Base-by-base conservation (phyloP, 2,888 invertebrate species). In the Torymus auratus region DNA sequence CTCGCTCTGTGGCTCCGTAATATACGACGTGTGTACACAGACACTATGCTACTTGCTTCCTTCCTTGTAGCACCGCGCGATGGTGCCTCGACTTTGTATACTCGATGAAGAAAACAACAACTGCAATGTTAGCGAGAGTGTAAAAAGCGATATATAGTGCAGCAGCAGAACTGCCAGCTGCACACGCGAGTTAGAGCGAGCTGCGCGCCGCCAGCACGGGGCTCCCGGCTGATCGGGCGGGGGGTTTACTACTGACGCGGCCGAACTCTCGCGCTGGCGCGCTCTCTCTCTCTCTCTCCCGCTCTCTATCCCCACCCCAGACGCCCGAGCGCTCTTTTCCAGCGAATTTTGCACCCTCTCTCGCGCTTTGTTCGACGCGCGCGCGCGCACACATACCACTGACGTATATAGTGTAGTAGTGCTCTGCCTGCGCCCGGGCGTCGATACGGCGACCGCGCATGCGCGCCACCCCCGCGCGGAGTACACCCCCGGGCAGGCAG, bases 381-480 rank as follows among this genome's bases (percentile, higher is more conserved):
- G 15, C 28, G 13, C 28, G 3, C 55, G 17, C 23, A 2, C 28
- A 28, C 7, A 28, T 4, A 28, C 7, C 28, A 28, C 28, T 28
- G 28, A 28, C 3, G 28, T 28, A 20, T 28, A 20, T 20, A 20
- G 20, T 2, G 20, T 60, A 55, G 65, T 71, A 17, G 62, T 55
- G 52, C 72, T 28, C 72, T 28, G 28, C 78, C 68, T 76, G 64
- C 82, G 86, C 88, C 90, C 89, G 90, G 90, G 89, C 88, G 88
- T 88, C 88, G 89, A 89, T 88, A 89, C 84, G 58, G 83, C 83
- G 83, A 87, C 84, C 86, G 88, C 90, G 90, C 90, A 85, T 87
- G 90, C 90, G 90, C 90, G 87, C 86, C 87, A 85, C 87, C 88
- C 88, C 88, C 86, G 84, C 60, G 60, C 28, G 70, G 28, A 28